Base-by-base conservation (phyloP, 1,140 invertebrate species). In the Brachionus angularis region DNA sequence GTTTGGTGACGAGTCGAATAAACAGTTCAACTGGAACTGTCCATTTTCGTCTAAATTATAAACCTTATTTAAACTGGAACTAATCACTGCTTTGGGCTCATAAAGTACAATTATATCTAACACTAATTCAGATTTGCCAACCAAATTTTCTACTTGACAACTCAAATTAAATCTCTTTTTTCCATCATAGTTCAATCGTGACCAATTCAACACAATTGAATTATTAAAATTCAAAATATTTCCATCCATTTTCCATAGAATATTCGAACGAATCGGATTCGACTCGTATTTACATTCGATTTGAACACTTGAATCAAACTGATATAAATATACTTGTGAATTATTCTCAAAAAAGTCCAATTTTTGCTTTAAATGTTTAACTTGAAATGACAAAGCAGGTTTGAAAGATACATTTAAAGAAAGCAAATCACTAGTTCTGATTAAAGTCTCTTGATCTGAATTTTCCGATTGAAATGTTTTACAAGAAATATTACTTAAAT, bases 21-120 rank as follows among this genome's bases (percentile, higher is more conserved):
- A 2, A 50, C 62, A 67, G 29, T 67, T 67, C 14, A 67, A 27
- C 18, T 34, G 42, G 47, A 67, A 67, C 1, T 18, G 62, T 21
- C n/a, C 36, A 29, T 39, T 3, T 23, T 58, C 4, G 21, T 58
- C 53, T 0, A 58, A 21, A 39, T 58, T 21, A 39, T 14, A 58
- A 27, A 25, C 21, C 10, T 2, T 10, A 10, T 58, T 23, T n/a
- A n/a, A n/a, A n/a, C n/a, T n/a, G n/a, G n/a, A n/a, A n/a, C n/a
- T n/a, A n/a, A n/a, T n/a, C n/a, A n/a, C n/a, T n/a, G n/a, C n/a
- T n/a, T n/a, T n/a, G n/a, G n/a, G n/a, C n/a, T n/a, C n/a, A n/a
- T n/a, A n/a, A n/a, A n/a, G n/a, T n/a, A n/a, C n/a, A n/a, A n/a
- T n/a, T n/a, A n/a, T n/a, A n/a, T n/a, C n/a, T n/a, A n/a, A n/a